phyloP scores from a whole-genome alignment of 2,113 vertebrate genomes.

The Formicarius rufipectus region DNA sequence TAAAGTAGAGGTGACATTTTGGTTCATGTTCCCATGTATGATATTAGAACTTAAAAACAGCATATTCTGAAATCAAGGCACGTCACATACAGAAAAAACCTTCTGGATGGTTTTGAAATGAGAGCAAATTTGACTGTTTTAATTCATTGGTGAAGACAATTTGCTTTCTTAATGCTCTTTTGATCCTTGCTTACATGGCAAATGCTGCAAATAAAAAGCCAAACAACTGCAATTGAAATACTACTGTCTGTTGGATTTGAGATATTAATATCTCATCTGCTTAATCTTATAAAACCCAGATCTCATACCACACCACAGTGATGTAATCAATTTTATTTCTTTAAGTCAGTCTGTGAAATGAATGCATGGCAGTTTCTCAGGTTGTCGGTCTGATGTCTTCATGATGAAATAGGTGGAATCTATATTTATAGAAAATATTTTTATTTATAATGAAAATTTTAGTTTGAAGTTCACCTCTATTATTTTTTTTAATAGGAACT shows the following conservation, averaged over 20 bases:
- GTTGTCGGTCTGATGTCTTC: rapidly evolving
- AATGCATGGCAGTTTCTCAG: neutral
- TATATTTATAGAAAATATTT: neutral
- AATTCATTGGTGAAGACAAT: neutral
- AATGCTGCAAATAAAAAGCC: neutral
- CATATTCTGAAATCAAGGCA: neutral
- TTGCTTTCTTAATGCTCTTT: neutral
- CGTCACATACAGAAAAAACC: rapidly evolving
- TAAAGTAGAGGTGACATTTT: neutral
- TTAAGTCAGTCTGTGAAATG: neutral
- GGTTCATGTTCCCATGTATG: neutral
- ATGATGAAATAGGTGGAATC: neutral
- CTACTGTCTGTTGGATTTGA: neutral
- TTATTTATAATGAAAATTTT: neutral
- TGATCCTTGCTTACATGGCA: neutral
- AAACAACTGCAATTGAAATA: neutral
- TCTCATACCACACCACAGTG: neutral
- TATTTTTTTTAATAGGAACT: neutral
- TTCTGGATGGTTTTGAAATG: neutral
- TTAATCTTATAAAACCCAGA: neutral
- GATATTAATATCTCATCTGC: neutral
- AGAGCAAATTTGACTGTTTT: neutral
- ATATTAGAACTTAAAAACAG: neutral
- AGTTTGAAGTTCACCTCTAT: neutral
- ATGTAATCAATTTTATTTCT: neutral